Conservation (phyloP, 1,140 invertebrate genomes). For the Hycleus phaleratus region DNA sequence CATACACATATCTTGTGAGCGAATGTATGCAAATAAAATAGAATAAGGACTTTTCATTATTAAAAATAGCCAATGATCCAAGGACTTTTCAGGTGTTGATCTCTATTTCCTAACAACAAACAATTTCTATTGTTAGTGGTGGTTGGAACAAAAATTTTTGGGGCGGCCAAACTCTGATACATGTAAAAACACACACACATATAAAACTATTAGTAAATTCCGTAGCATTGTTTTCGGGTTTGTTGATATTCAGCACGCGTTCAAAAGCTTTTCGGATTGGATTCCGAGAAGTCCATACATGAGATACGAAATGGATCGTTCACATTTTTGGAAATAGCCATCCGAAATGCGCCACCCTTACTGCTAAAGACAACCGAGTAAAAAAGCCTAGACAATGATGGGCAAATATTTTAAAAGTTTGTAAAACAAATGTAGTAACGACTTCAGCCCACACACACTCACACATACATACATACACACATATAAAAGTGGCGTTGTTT, state of each 20-base stretch:
- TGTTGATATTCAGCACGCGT: conserved; percentile 16
- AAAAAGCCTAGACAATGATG: no score
- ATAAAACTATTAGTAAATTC: conserved; percentile 15
- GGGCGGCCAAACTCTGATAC: background rate
- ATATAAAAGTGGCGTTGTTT: no score
- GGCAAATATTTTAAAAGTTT: no score
- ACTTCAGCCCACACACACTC: no score
- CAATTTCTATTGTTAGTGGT: background rate
- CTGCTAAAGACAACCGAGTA: no score
- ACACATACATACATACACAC: no score
- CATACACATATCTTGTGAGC: no score
- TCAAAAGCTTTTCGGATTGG: conserved; percentile 1
- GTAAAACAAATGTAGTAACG: no score
- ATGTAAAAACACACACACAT: conserved; percentile 5
- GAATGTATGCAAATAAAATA: background rate
- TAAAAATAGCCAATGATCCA: conserved; percentile 9
- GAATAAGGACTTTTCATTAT: conserved; percentile 8
- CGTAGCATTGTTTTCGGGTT: conserved; percentile 11
- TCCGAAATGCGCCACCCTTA: no score
- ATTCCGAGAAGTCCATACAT: conserved; percentile 9
- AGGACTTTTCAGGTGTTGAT: conserved; percentile 12
- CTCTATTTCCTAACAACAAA: background rate
- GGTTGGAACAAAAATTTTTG: background rate
- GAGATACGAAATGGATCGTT: background rate
- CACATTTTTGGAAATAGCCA: conserved; percentile 13